A percentile compares a stretch with the other conserved stretches of the same genome.
phyloP scores from a whole-genome alignment of 2,113 vertebrate species.

The Sialia sialis region DNA sequence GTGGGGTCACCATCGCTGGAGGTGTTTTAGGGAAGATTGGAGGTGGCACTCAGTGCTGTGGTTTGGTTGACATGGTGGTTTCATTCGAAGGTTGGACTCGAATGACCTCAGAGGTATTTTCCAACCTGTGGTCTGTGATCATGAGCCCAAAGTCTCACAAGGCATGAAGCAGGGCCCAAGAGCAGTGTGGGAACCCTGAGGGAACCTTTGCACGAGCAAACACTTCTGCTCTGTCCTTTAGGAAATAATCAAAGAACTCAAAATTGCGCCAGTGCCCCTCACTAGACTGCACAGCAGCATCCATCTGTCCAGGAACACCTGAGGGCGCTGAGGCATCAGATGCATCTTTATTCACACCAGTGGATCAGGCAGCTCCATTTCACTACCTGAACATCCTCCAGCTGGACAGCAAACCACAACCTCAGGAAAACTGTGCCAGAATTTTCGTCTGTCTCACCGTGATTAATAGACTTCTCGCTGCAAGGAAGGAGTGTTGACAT shows the following conservation, averaged over 20 bases:
- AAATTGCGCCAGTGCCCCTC: fast-evolving
- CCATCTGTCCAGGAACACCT: not conserved
- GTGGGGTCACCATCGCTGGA: not conserved
- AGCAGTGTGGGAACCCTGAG: fast-evolving
- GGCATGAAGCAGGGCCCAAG: fast-evolving
- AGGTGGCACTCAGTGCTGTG: not conserved
- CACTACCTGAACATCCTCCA: not conserved
- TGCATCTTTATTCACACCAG: not conserved
- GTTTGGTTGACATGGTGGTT: not conserved
- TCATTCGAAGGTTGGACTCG: not conserved
- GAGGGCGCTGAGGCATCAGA: fast-evolving
- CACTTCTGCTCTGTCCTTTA: too few species aligned
- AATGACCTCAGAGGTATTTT: not conserved
- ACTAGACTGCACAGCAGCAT: not conserved
- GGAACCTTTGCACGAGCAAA: fast-evolving
- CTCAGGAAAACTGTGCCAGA: not conserved
- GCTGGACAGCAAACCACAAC: fast-evolving
- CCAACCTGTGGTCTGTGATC: not conserved
- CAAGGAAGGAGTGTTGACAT: not conserved
- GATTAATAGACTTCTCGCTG: not conserved
- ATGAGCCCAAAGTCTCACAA: fast-evolving
- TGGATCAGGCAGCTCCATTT: not conserved
- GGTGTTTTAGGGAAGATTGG: not conserved
- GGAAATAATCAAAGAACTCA: not conserved
- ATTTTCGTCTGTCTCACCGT: not conserved